A percentile compares a stretch with the other conserved stretches of the same genome.
Evolutionary conservation across 1,140 invertebrate species (phyloP).

Genomic region (Gryon sp.): DNA sequence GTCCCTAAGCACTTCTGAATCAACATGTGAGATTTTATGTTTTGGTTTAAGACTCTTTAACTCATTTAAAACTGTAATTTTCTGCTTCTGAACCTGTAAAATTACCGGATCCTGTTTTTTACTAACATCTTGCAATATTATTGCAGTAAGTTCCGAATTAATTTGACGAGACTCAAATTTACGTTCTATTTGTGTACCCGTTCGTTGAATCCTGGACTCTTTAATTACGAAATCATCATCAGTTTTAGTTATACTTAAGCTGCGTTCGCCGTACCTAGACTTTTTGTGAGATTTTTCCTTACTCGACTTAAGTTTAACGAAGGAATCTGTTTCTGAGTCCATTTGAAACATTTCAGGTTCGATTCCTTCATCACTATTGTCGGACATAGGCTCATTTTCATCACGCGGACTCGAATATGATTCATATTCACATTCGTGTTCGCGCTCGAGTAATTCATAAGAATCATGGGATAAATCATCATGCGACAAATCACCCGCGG

Average conservation of each 20-base stretch:
- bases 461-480: conserved; percentile 94
- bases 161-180: conserved; percentile 71
- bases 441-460: conserved; percentile 90
- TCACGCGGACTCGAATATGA: conserved; percentile 75
- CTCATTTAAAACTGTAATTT: conserved; percentile 75
- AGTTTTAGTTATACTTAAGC: conserved; percentile 62
- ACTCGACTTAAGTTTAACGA: conserved; percentile 75
- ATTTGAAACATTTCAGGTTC: conserved; percentile 79
- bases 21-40: conserved; percentile 77
- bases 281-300: conserved; percentile 73
- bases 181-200: conserved; percentile 74
- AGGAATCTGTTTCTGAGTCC: conserved; percentile 78
- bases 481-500: conserved; percentile 84
- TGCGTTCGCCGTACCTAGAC: conserved; percentile 70
- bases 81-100: conserved; percentile 77
- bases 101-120: conserved; percentile 74
- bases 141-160: conserved; percentile 65
- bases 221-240: conserved; percentile 68
- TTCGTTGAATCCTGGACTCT: conserved; percentile 74
- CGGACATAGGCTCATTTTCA: conserved; percentile 71
- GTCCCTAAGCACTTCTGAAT: conserved; percentile 76
- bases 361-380: conserved; percentile 77
- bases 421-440: conserved; percentile 78
- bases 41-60: conserved; percentile 76
- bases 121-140: conserved; percentile 64